Percentiles rank a stretch among this genome's conserved stretches.
These are phyloP conservation scores for Lasiommata megera DNA, from an alignment of 2,888 invertebrate species.

Conservation along the genomic window DNA sequence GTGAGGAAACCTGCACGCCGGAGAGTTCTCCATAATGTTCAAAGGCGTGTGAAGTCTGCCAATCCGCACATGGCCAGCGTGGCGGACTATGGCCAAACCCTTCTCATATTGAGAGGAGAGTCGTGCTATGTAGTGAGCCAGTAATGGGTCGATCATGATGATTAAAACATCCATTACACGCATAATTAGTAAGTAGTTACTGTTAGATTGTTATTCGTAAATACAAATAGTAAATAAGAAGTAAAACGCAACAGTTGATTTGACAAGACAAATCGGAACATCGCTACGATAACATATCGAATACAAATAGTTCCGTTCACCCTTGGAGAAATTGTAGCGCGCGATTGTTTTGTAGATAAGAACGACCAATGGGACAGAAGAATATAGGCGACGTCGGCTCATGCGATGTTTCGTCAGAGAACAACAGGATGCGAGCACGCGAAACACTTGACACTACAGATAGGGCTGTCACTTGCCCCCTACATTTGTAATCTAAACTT, in stretches of 20 bases:
- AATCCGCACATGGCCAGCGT: no score
- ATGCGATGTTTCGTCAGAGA: conserved; percentile 68
- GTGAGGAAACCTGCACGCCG: no score
- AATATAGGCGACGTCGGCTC: conserved; percentile 64
- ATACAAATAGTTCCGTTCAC: conserved; percentile 64
- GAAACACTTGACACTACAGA: conserved; percentile 50
- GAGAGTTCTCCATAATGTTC: no score
- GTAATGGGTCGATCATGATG: no score
- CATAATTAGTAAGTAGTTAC: no score
- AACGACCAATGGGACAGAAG: conserved; percentile 66
- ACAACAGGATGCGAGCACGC: conserved; percentile 73
- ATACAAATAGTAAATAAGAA: neutral
- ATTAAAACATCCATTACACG: no score
- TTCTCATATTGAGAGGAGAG: no score
- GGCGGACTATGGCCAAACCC: no score
- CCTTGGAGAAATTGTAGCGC: conserved; percentile 73
- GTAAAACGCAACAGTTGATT: neutral
- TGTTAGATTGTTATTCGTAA: neutral
- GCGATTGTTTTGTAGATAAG: conserved; percentile 65
- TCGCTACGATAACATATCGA: conserved; percentile 41
- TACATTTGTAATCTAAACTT: neutral
- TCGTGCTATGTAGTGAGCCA: no score
- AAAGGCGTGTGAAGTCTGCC: no score
- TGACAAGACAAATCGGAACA: conserved; percentile 33
- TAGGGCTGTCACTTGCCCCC: conserved; percentile 1